Conservation (phyloP, 2,797 vertebrate genomes). For the Pyrrhura leucotis region DNA sequence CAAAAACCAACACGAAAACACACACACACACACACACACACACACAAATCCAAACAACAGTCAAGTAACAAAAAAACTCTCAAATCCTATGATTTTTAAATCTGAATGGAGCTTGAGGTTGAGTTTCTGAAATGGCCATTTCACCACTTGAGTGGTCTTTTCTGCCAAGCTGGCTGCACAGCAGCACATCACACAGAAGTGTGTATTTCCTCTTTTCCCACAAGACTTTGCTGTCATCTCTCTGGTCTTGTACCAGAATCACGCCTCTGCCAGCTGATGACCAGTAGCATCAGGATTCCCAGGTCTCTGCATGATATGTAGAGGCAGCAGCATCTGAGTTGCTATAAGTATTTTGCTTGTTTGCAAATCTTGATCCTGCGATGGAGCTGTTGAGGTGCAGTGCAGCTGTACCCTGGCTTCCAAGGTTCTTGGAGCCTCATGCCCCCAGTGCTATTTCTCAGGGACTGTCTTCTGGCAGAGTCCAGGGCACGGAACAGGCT, state of each 20-base stretch:
- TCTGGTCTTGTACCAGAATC: background rate
- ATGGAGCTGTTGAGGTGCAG: background rate
- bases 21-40: background rate
- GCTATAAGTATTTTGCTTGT: background rate
- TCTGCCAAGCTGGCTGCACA: background rate
- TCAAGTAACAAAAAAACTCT: background rate
- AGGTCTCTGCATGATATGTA: background rate
- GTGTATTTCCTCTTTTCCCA: background rate
- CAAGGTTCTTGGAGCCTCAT: fast-evolving
- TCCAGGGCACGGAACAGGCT: background rate
- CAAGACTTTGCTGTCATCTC: background rate
- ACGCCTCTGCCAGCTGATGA: background rate
- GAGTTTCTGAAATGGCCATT: background rate
- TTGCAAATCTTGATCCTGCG: background rate
- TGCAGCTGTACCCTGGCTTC: fast-evolving
- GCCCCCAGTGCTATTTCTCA: background rate
- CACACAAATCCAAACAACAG: background rate
- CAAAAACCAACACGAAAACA: fast-evolving
- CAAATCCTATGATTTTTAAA: background rate
- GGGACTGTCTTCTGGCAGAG: background rate
- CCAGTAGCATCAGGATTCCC: background rate
- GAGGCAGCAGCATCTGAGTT: background rate
- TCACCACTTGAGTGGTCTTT: background rate
- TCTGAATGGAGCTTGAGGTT: background rate
- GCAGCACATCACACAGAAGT: background rate